Conservation (phyloP, 2,113 vertebrate genomes). For the Mustela lutreola region DNA sequence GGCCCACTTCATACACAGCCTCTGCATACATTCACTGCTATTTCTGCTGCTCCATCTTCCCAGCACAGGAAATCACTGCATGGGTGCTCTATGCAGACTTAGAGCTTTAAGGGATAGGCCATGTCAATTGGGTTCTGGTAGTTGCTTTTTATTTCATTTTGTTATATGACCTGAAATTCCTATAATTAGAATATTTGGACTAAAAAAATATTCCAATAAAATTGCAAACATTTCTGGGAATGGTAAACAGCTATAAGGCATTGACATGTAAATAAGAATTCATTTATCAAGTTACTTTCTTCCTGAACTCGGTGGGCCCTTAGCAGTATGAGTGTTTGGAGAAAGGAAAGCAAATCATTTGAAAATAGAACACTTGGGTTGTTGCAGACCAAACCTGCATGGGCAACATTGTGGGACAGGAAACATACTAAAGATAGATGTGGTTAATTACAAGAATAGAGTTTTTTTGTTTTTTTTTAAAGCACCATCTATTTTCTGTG, state of each 20-base stretch:
- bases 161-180: neutral
- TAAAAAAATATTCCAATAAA: neutral
- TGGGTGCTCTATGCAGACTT: neutral
- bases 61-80: neutral
- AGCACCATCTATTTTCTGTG: neutral
- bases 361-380: neutral
- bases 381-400: neutral
- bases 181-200: constrained; percentile 19
- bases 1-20: neutral
- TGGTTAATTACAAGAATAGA: neutral
- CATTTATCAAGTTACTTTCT: neutral
- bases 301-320: neutral
- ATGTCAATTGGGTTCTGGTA: neutral
- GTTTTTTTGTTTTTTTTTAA: neutral
- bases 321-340: neutral
- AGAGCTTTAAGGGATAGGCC: neutral
- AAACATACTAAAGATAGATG: neutral
- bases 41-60: neutral
- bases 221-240: neutral
- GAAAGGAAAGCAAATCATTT: constrained; percentile 37
- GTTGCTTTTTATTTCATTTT: neutral
- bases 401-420: neutral
- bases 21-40: neutral
- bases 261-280: neutral
- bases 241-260: neutral